These are phyloP conservation scores for Bilobella aurantiaca DNA, from an alignment of 1,140 invertebrate genomes.

Conservation along the genomic window DNA sequence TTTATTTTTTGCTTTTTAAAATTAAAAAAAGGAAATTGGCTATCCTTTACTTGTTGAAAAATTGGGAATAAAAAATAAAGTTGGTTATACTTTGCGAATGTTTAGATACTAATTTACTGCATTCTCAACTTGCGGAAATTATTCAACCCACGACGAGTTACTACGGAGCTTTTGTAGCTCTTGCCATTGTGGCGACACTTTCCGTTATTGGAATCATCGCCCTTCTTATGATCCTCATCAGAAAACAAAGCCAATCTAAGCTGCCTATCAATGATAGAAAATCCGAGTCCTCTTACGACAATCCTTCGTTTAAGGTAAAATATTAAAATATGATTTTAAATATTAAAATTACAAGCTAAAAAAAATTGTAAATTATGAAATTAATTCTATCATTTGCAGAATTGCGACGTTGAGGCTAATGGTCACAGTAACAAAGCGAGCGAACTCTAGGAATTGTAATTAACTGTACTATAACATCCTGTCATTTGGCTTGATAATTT, in stretches of 20 bases:
- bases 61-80: neutral
- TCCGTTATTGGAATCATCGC: constrained; percentile 68
- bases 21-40: too few relatives aligned
- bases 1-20: too few relatives aligned
- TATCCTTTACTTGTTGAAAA: neutral
- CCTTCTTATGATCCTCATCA: constrained; percentile 64
- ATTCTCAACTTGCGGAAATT: constrained; percentile 11
- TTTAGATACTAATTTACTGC: constrained; percentile 3
- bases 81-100: neutral
- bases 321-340: too few relatives aligned
- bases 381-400: constrained; percentile 23
- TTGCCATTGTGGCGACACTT: constrained; percentile 72
- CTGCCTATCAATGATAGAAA: constrained; percentile 48
- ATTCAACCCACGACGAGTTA: constrained; percentile 54
- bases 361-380: too few relatives aligned
- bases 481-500: too few relatives aligned
- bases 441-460: constrained; percentile 28
- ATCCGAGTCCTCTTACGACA: constrained; percentile 68
- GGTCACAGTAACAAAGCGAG: constrained; percentile 32
- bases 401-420: constrained; percentile 34
- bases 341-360: too few relatives aligned
- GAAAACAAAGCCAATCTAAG: constrained; percentile 53
- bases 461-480: too few relatives aligned
- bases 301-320: constrained; percentile 82
- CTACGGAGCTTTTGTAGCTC: constrained; percentile 72